phyloP scores from a whole-genome alignment of 2,797 vertebrate genomes.

The Microctenopoma steveboyesi region DNA sequence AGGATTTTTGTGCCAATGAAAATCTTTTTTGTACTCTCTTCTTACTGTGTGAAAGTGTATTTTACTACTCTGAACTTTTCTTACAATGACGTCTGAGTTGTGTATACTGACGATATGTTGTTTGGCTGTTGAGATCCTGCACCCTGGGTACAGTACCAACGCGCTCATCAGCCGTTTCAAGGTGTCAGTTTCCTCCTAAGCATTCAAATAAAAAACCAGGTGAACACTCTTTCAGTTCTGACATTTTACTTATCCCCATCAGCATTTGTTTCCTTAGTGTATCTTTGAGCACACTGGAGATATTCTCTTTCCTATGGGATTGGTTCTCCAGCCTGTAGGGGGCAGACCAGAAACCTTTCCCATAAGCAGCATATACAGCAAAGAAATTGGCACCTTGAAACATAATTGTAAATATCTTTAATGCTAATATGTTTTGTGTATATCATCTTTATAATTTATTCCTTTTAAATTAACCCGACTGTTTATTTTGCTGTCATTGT shows the following conservation, averaged over 20 bases:
- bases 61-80: conserved; percentile 76
- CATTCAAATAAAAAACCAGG: conserved; percentile 50
- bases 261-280: conserved; percentile 26
- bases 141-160: conserved; percentile 8
- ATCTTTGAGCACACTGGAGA: conserved; percentile 61
- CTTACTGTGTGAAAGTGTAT: conserved; percentile 75
- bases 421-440: conserved; percentile 76
- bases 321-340: conserved; percentile 25
- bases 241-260: conserved; percentile 21
- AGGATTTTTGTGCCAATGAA: conserved; percentile 75
- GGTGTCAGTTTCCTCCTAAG: conserved; percentile 32
- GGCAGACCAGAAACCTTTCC: conserved; percentile 32
- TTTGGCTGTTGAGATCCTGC: conserved; percentile 30
- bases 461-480: conserved; percentile 65
- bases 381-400: conserved; percentile 63
- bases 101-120: conserved; percentile 20
- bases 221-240: conserved; percentile 29
- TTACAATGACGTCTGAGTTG: conserved; percentile 47
- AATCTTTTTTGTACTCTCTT: conserved; percentile 73
- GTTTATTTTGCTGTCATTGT: conserved; percentile 45
- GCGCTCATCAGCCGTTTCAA: conserved; percentile 18
- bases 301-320: conserved; percentile 24
- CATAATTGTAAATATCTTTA: conserved; percentile 79
- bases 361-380: conserved; percentile 43
- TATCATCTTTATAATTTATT: conserved; percentile 84